Base-by-base conservation (phyloP, 2,113 vertebrate species). In the Sander vitreus region DNA sequence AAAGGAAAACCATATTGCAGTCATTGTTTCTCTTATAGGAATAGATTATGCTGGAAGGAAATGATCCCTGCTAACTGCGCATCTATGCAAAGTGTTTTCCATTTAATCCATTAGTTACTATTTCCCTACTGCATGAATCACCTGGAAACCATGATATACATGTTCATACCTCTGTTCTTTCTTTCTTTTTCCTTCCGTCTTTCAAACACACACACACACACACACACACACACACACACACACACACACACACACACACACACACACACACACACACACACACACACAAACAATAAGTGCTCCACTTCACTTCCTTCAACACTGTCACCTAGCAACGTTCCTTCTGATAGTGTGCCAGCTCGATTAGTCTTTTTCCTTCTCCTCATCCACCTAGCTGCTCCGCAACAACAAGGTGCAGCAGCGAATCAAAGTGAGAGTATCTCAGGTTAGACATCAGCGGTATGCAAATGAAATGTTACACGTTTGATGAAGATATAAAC, bases 311-410 rank as follows among this genome's bases (percentile, higher is more conserved):
- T 94, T 91, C 91, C 92, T 94, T 90, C 87, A 88, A 93, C 86
- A 89, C 86, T 25, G 89, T 95, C 91, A 91, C 94, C 92, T 94
- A 95, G 95, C 93, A 93, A 95, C 93, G 27, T 82, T 91, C 80
- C 86, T 88, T 89, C 78, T 92, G 85, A 90, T 90, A 77, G 78
- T 36, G 80, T 73, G 86, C 85, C 87, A 89, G 85, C 67, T 88
- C 72, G 76, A 90, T 93, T 85, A 89, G 80, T 88, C 80, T 88
- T 85, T 84, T 75, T 51, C 74, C 73, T 91, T 85, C 76, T 71
- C 77, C 60, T 88, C 76, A 77, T 88, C 85, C 88, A 92, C 88
- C 88, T 86, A 83, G 82, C 89, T 79, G 54, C 85, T 91, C 76
- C 27, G 59, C 83, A 92, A 90, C 88, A 91, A 91, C 84, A 85